Conservation (phyloP, 64 coral and sea anemone species). For the Porites australiensis region DNA sequence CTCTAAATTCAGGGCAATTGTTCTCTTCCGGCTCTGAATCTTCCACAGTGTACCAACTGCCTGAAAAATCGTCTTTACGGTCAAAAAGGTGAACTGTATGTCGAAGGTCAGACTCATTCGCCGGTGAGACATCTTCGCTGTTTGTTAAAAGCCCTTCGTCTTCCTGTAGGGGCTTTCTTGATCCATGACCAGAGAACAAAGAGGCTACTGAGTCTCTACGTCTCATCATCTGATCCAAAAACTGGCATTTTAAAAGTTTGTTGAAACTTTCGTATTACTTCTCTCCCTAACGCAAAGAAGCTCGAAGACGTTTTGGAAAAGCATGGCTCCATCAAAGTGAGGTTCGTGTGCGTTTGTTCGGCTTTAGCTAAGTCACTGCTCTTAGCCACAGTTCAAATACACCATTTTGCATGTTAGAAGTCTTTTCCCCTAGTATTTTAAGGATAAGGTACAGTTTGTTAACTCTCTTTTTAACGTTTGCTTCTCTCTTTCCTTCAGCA, state of each 20-base stretch:
- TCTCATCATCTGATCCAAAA: slow-evolving; percentile 17
- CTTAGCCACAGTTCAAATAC: no score
- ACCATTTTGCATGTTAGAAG: no score
- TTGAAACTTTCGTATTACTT: not conserved
- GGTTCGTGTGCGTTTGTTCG: no score
- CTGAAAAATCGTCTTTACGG: not conserved
- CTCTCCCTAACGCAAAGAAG: not conserved
- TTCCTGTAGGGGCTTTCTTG: not conserved
- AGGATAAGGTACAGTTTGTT: no score
- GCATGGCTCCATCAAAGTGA: not conserved
- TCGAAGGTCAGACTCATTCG: not conserved
- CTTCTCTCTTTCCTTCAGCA: no score
- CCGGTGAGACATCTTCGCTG: not conserved
- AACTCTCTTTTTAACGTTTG: no score
- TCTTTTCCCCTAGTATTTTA: no score
- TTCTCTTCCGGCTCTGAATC: not conserved
- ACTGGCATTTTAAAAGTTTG: not conserved
- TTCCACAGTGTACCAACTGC: not conserved
- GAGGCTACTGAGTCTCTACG: slow-evolving; percentile 34
- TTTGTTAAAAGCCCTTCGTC: not conserved
- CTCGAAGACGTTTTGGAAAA: not conserved
- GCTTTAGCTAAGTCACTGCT: no score
- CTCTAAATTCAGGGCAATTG: not conserved
- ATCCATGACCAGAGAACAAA: not conserved
- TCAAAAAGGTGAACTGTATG: not conserved